These are phyloP conservation scores for Hormiphora californensis DNA, from an alignment of 37 sponge, comb jelly and placozoan species.

Conservation along the genomic window DNA sequence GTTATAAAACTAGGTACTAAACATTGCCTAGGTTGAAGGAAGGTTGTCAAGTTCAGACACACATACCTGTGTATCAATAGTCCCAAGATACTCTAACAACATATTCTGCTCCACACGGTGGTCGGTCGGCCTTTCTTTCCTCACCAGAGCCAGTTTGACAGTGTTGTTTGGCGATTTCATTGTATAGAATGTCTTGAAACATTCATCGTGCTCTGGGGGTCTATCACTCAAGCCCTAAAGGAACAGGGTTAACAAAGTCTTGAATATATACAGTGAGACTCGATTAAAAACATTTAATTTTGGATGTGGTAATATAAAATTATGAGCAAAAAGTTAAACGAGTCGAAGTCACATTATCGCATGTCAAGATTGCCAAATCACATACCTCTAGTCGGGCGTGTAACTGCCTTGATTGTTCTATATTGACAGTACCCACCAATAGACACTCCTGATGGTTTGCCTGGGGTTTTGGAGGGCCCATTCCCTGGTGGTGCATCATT, in stretches of 20 bases:
- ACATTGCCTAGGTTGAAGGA: too few relatives aligned
- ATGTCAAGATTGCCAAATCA: neutral
- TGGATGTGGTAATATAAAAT: too few relatives aligned
- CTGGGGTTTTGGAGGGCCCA: too few relatives aligned
- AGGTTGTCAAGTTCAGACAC: too few relatives aligned
- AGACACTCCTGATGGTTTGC: conserved; percentile 27
- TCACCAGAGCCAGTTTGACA: neutral
- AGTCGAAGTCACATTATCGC: neutral
- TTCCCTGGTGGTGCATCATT: too few relatives aligned
- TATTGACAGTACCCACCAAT: neutral
- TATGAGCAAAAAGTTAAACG: too few relatives aligned
- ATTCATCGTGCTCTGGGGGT: neutral
- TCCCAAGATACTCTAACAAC: neutral
- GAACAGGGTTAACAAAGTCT: too few relatives aligned
- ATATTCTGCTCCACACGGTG: too few relatives aligned
- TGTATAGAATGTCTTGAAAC: neutral
- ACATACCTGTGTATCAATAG: neutral
- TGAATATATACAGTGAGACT: too few relatives aligned
- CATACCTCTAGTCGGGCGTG: neutral
- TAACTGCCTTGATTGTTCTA: neutral
- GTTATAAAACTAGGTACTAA: too few relatives aligned
- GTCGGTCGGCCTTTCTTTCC: neutral
- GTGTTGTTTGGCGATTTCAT: neutral
- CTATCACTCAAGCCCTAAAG: neutral
- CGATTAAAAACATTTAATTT: too few relatives aligned